phyloP scores from a whole-genome alignment of 2,888 invertebrate species.

The Drosophila colorata region DNA sequence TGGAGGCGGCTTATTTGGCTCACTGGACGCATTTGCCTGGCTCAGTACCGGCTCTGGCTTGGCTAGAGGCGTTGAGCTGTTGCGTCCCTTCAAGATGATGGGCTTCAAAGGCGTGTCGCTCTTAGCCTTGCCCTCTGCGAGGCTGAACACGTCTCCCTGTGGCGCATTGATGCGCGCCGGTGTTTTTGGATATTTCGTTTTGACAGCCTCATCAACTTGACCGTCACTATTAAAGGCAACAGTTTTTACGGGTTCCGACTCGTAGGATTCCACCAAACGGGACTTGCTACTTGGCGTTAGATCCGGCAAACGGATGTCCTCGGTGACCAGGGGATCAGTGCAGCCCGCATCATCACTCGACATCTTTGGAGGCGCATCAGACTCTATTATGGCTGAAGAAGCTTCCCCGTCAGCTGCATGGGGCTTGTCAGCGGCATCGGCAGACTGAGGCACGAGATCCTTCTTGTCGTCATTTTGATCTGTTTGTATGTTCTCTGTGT shows the following conservation, averaged over 20 bases:
- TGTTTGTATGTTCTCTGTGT: not conserved
- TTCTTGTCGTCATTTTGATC: no score
- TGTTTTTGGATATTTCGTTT: constrained; percentile 74
- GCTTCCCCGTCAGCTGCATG: not conserved
- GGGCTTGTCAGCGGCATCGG: not conserved
- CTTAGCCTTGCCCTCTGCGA: not conserved
- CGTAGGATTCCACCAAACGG: not conserved
- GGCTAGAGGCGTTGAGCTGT: constrained; percentile 62
- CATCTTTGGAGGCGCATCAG: not conserved
- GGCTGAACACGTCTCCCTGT: not conserved
- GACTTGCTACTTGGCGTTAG: constrained; percentile 22
- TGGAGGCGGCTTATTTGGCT: constrained; percentile 28
- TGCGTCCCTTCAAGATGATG: constrained; percentile 33
- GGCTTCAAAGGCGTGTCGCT: constrained; percentile 33
- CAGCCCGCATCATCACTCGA: not conserved
- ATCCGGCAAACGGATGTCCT: constrained; percentile 2
- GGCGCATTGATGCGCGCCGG: constrained; percentile 45
- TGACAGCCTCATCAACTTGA: constrained; percentile 40
- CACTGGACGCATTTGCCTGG: not conserved
- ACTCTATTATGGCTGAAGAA: not conserved
- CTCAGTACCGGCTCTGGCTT: constrained; percentile 17
- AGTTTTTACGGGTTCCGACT: constrained; percentile 17
- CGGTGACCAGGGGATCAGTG: not conserved
- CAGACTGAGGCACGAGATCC: not conserved
- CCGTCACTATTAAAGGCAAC: constrained; percentile 64